phyloP scores from a whole-genome alignment of 2,797 vertebrate genomes.

The Lemur catta region DNA sequence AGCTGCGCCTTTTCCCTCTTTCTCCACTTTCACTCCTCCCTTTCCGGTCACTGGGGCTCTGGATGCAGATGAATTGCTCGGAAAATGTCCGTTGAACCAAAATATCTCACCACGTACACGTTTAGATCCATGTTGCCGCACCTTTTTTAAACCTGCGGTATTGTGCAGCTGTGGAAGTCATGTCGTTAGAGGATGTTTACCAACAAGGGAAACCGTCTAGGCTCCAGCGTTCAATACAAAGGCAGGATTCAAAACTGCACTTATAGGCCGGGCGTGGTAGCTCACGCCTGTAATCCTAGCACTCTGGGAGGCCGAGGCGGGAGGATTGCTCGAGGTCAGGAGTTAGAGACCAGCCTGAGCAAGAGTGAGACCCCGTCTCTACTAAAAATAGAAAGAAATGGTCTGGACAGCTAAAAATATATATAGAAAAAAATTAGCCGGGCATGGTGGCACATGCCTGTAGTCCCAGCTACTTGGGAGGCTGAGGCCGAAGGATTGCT shows the following conservation, averaged over 20 bases:
- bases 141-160: background rate
- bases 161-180: accelerated
- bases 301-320: too few relatives aligned
- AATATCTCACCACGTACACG: background rate
- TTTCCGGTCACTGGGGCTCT: accelerated
- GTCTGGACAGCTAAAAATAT: too few relatives aligned
- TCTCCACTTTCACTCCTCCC: background rate
- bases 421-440: too few relatives aligned
- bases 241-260: background rate
- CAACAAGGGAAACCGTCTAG: background rate
- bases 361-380: too few relatives aligned
- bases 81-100: accelerated
- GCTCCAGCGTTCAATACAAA: background rate
- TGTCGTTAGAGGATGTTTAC: background rate
- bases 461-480: too few relatives aligned
- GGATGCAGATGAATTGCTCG: background rate
- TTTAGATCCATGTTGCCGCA: background rate
- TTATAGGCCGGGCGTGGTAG: too few relatives aligned
- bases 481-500: too few relatives aligned
- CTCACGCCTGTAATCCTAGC: too few relatives aligned
- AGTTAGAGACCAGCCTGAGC: too few relatives aligned
- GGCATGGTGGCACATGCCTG: too few relatives aligned
- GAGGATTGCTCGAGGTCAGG: too few relatives aligned
- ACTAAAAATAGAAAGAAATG: too few relatives aligned
- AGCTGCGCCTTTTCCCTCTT: background rate